Evolutionary conservation across 2,797 vertebrate genomes (phyloP).

Genomic region (Sphenodon punctatus): DNA sequence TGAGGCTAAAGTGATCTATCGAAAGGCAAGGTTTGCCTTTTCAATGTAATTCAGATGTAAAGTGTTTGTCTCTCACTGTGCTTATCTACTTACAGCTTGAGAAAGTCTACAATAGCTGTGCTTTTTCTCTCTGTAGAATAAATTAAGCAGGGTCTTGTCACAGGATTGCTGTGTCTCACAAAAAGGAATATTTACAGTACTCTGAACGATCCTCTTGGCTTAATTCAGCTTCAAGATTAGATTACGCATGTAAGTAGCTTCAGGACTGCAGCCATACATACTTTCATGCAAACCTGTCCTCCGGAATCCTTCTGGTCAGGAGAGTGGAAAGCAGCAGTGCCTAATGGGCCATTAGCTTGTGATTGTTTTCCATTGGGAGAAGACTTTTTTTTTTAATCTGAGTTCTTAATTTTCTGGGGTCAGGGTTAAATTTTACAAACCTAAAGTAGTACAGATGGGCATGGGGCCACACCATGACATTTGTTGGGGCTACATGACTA

Average conservation of each 20-base stretch:
- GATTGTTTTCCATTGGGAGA: background rate
- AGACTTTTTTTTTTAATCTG: background rate
- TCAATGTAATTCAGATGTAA: rapidly evolving
- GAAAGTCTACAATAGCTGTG: rapidly evolving
- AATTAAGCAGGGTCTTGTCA: rapidly evolving
- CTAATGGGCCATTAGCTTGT: no score
- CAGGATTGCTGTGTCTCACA: rapidly evolving
- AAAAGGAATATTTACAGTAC: background rate
- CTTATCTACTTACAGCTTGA: background rate
- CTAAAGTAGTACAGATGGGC: no score
- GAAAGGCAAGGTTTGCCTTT: background rate
- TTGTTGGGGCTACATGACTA: rapidly evolving
- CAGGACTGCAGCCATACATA: no score
- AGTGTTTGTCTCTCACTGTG: background rate
- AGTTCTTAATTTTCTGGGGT: background rate
- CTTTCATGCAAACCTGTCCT: background rate
- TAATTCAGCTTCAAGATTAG: background rate
- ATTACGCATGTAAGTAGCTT: no score
- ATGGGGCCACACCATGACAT: background rate
- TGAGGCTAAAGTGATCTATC: rapidly evolving
- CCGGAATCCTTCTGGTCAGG: background rate
- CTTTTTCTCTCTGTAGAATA: background rate
- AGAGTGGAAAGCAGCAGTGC: no score
- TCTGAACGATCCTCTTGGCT: background rate
- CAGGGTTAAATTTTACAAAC: background rate